Percentiles rank a stretch among this genome's conserved stretches.
Evolutionary conservation across 1,140 invertebrate genomes (phyloP).

Genomic region (Tyrophagus putrescentiae): DNA sequence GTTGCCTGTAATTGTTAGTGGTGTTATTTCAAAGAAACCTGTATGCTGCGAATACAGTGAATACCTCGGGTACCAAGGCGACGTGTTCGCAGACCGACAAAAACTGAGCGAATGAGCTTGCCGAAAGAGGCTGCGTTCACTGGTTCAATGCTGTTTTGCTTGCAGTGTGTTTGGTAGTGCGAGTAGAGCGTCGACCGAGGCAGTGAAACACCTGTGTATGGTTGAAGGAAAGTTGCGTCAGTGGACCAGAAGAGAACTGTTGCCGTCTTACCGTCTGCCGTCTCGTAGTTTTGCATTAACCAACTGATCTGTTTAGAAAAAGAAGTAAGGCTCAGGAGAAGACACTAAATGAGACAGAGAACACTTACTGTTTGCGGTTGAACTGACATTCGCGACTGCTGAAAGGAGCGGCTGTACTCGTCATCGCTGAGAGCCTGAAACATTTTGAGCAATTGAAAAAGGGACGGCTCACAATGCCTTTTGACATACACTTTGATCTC

Average conservation of each 20-base stretch:
- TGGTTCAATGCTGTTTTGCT: slow-evolving; percentile 82
- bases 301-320: slow-evolving; percentile 38
- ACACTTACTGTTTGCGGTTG: slow-evolving; percentile 22
- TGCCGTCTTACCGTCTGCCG: slow-evolving; percentile 48
- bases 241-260: not conserved
- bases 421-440: slow-evolving; percentile 7
- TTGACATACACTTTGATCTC: slow-evolving; percentile 14
- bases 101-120: slow-evolving; percentile 93
- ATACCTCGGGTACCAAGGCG: slow-evolving; percentile 72
- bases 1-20: slow-evolving; percentile 56
- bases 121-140: slow-evolving; percentile 99
- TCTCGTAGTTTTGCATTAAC: slow-evolving; percentile 95
- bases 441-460: not conserved
- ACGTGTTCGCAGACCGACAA: slow-evolving; percentile 80
- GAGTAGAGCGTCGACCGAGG: slow-evolving; percentile 89
- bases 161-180: slow-evolving; percentile 88
- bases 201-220: slow-evolving; percentile 62
- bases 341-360: not conserved
- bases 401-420: slow-evolving; percentile 19
- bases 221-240: not conserved
- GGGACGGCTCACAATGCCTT: not conserved
- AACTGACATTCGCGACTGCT: slow-evolving; percentile 19
- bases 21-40: not conserved
- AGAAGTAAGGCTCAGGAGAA: not conserved
- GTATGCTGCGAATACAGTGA: no score